Evolutionary conservation across 2,113 vertebrate genomes (phyloP), one percentile per base, ranked within the genome.

Genomic region (Chionis minor): DNA sequence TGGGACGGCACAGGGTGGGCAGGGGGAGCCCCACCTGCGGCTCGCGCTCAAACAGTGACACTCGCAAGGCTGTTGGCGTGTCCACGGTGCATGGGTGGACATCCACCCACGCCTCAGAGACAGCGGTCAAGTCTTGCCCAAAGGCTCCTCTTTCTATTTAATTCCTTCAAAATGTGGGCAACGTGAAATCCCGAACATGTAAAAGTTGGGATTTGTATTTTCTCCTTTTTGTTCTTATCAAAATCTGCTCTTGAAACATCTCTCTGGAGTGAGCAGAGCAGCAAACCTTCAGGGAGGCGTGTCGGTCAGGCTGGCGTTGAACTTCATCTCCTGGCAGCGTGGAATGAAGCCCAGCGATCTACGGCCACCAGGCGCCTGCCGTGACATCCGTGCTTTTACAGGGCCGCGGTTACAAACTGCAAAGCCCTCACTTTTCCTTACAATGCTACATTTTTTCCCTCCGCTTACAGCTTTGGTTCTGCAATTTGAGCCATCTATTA

Each of bases 21-120:
- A 22, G 22, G 58, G 65, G 13, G 51, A 30, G 32, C 22, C 63
- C 17, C 27, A 26, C 22, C 8, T 2, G 1, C 5, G 30, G 52
- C 18, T 65, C n/a, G 12, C 1, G 6, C n/a, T 33, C 44, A 22
- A 40, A 42, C 8, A 47, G 35, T 1, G 19, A 5, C 10, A 1
- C 24, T 23, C 2, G 1, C 12, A 12, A 80, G 38, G 30, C 8
- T 24, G 40, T 33, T 47, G 38, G 52, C 19, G 8, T 3, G 24
- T 16, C 72, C 24, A 5, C 1, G 0, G 8, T 63, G 78, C 35
- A 23, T 32, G 54, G 44, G 22, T 26, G 59, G 55, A 4, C 52
- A 2, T 44, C 10, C 3, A 2, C 8, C 14, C 4, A 0, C 2
- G 20, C 8, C 22, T 32, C 40, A 2, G 51, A 16, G 22, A 8